Conservation (phyloP, 2,888 invertebrate genomes). For the Megastigmus dorsalis region DNA sequence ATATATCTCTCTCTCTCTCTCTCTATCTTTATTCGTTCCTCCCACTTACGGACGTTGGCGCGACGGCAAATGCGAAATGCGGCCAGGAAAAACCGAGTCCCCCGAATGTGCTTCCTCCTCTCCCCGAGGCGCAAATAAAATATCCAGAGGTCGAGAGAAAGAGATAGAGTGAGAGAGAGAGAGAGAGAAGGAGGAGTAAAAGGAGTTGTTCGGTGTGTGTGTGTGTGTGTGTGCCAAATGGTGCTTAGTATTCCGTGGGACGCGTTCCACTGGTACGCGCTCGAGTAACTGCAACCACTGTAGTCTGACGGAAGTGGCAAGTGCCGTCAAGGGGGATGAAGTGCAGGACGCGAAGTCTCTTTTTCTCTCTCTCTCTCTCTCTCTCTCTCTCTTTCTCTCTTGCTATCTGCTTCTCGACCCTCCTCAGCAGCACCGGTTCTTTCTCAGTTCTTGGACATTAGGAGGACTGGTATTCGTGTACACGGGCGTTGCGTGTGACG, state of each 20-base stretch:
- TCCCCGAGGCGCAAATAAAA: conserved; percentile 56
- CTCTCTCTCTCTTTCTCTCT: conserved; percentile 27
- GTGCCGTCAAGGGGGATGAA: conserved; percentile 32
- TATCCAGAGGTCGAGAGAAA: conserved; percentile 38
- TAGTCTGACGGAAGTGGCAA: conserved; percentile 63
- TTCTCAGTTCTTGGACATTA: no score
- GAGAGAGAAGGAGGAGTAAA: not conserved
- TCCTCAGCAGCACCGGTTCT: no score
- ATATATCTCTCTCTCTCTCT: not conserved
- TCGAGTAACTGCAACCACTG: conserved; percentile 62
- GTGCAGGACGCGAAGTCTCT: conserved; percentile 9
- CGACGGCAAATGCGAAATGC: conserved; percentile 17
- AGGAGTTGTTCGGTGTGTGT: conserved; percentile 16
- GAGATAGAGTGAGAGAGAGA: no score
- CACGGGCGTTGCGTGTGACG: not conserved
- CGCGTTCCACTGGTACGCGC: conserved; percentile 54
- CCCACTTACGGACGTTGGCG: not conserved
- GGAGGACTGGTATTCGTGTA: not conserved
- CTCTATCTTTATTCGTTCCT: not conserved
- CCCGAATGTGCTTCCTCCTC: conserved; percentile 24
- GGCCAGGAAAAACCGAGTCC: not conserved
- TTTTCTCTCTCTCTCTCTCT: conserved; percentile 21
- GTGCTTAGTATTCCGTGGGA: conserved; percentile 65
- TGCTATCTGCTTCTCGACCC: no score
- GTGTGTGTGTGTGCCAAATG: conserved; percentile 69